Evolutionary conservation across 2,797 vertebrate genomes (phyloP).

Genomic region (Morus bassanus): DNA sequence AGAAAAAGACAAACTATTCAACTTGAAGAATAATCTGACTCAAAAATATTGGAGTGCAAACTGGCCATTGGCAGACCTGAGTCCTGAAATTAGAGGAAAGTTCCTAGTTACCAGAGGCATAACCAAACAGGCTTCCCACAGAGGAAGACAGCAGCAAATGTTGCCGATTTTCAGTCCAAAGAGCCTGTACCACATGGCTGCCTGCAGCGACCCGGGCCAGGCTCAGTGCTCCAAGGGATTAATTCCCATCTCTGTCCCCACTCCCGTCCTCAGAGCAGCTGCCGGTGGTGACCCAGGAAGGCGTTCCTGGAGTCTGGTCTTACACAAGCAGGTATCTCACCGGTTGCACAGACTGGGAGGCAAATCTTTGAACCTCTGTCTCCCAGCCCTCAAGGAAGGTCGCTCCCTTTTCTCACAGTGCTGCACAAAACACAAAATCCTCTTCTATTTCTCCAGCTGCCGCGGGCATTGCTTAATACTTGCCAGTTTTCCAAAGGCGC

Average conservation of each 20-base stretch:
- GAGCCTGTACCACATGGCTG: not conserved
- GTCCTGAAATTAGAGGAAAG: not conserved
- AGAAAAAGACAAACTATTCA: not conserved
- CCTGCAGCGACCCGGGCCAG: not conserved
- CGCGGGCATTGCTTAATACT: not conserved
- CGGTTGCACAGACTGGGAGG: not conserved
- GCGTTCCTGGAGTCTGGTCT: not conserved
- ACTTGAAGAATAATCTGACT: not conserved
- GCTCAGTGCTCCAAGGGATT: not conserved
- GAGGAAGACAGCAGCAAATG: not conserved
- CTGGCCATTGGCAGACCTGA: not conserved
- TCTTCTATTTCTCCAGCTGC: constrained; percentile 2
- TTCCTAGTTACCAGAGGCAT: not conserved
- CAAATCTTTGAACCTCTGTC: constrained; percentile 7
- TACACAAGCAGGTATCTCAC: not conserved
- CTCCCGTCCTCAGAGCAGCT: not conserved
- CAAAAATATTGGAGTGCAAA: not conserved
- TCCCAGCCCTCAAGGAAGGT: constrained; percentile 15
- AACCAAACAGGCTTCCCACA: not conserved
- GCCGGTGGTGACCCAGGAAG: not conserved
- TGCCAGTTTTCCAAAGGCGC: not conserved
- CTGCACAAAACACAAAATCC: not conserved
- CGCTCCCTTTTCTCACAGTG: constrained; percentile 23
- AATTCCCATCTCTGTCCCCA: not conserved
- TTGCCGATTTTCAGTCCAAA: not conserved